Evolutionary conservation across 1,140 invertebrate genomes (phyloP), one percentile per base, ranked within the genome.

Genomic region (Chironomus tepperi): DNA sequence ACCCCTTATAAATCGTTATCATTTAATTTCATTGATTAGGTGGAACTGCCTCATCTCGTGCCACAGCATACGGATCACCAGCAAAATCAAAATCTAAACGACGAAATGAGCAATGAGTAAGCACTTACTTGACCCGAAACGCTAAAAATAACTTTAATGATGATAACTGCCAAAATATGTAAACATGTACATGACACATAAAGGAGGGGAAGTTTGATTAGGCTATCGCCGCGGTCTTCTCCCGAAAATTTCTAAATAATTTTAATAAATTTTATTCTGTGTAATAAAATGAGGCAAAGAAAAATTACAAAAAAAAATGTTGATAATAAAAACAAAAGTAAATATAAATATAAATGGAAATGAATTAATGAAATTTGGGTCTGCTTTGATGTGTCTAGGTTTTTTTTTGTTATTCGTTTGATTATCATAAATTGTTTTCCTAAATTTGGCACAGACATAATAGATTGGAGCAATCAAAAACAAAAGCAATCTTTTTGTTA

Each of bases 21-120:
- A 34, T 34, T 34, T 34, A 5, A 34, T 34, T 70, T 18, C 7
- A 70, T 19, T 70, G 7, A 70, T 70, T 18, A 70, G 65, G 65
- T 6, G 89, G 88, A 19, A 86, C 89, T 0, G 89, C 89, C 57
- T 88, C 86, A 43, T 89, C 88, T 77, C 88, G 89, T 77, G 89
- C 89, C 8, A 89, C 88, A 6, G 88, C 88, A 9, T 90, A 89
- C 77, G 88, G 88, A 34, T 84, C 84, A 24, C 84, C 84, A 16
- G 81, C 65, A 70, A 70, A 70, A 70, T 21, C 65, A 19, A 70
- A 70, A 70, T 9, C 16, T 7, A 57, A 57, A 57, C 12, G 47
- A 57, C 12, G 12, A 57, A n/a, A 57, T n/a, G 12, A 57, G 12
- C 8, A 47, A 57, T 57, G 12, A 57, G 15, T 57, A n/a, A 34